Evolutionary conservation across 2,888 invertebrate genomes (phyloP), one percentile per base, ranked within the genome.

Genomic region (Andrena marginata): DNA sequence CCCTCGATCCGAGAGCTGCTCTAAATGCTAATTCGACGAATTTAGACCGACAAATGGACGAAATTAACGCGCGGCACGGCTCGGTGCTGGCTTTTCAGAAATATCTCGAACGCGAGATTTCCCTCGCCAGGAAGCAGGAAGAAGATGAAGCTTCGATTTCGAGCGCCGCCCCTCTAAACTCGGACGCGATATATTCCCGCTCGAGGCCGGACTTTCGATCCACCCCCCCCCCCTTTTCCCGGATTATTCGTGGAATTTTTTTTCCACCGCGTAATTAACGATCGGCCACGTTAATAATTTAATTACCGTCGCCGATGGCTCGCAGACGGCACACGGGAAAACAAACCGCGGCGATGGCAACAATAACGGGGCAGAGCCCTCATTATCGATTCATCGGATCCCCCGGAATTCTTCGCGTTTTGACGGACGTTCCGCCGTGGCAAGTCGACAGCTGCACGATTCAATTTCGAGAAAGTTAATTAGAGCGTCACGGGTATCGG

Each of bases 371-470:
- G 31, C 26, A 35, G 31, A 5, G 16, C 16, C n/a, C 76, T 68
- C 31, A 62, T 56, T 76, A 79, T 79, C 69, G 69, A 79, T 78
- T 62, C 65, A 67, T 63, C 29, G 62, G 20, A 62, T 5, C 26
- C 64, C n/a, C 26, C 64, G 29, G 48, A 49, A 48, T 31, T 59
- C 70, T 20, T 60, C 29, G 65, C 29, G 65, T 49, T 65, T 71
- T 60, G 70, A 62, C 70, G 60, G 26, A 29, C 69, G 59, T 29
- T 54, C 56, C 13, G 35, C n/a, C 60, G 54, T 33, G 33, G 54
- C 54, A 54, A 54, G 54, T 48, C 72, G 62, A 23, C 42, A 31
- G 23, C 68, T 6, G 33, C 20, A 16, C 23, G 71, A 49, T 62
- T 71, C 54, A 67, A 31, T 67, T 73, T 42, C 73, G 56, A 42